Conservation (phyloP, 2,797 vertebrate genomes). For the Atherinosoma microstoma region DNA sequence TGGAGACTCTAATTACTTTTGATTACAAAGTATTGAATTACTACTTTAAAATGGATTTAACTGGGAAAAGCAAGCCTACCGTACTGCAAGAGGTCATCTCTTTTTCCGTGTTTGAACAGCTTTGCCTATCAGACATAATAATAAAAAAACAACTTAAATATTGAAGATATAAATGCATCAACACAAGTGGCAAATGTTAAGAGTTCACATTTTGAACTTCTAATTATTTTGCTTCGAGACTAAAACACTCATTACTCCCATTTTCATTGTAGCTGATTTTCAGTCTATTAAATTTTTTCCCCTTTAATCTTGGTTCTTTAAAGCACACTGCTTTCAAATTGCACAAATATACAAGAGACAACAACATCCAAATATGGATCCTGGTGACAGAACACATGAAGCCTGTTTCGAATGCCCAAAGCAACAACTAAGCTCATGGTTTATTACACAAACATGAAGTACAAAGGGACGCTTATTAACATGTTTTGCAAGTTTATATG, state of each 20-base stretch:
- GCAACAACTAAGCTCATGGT: constrained; percentile 41
- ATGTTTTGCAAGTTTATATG: constrained; percentile 50
- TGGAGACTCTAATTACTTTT: not conserved
- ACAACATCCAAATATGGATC: constrained; percentile 37
- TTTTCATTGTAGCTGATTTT: not conserved
- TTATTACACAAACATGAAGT: constrained; percentile 21
- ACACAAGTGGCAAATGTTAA: not conserved
- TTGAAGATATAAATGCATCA: not conserved
- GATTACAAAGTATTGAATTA: not conserved
- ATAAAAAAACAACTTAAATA: constrained; percentile 4
- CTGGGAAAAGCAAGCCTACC: constrained; percentile 81
- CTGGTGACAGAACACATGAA: constrained; percentile 57
- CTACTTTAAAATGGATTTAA: constrained; percentile 3
- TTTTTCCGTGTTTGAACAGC: constrained; percentile 96
- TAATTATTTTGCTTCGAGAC: not conserved
- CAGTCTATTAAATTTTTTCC: not conserved
- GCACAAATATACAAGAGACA: constrained; percentile 7
- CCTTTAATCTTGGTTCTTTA: not conserved
- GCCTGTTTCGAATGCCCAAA: constrained; percentile 69
- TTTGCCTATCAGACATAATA: constrained; percentile 86
- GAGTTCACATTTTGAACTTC: not conserved
- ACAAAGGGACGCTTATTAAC: constrained; percentile 49
- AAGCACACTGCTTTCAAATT: not conserved
- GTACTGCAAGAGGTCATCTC: constrained; percentile 93
- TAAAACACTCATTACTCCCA: not conserved